Conservation (phyloP, 1,140 invertebrate species). For the Drosophila persimilis region DNA sequence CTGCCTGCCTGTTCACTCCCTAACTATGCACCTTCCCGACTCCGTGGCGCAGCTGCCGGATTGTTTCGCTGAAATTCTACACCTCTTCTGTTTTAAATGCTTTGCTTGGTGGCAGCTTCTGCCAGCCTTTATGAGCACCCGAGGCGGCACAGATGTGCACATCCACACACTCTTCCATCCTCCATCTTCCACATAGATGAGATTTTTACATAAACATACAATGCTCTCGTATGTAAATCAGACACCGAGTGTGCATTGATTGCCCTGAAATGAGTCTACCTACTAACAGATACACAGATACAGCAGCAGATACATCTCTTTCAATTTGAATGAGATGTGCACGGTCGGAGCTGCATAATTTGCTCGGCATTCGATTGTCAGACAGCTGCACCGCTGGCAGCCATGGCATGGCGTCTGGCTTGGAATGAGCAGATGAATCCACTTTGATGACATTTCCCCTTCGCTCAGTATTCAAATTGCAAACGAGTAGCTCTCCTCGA, state of each 20-base stretch:
- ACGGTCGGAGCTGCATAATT: slow-evolving; percentile 23
- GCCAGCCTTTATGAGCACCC: slow-evolving; percentile 39
- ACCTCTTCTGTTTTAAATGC: slow-evolving; percentile 52
- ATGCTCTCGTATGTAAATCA: slow-evolving; percentile 46
- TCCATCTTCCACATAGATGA: background rate
- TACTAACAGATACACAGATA: background rate
- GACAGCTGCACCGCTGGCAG: slow-evolving; percentile 36
- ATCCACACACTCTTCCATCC: background rate
- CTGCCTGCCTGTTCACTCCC: slow-evolving; percentile 25
- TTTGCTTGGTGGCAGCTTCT: slow-evolving; percentile 11
- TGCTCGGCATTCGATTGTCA: slow-evolving; percentile 7
- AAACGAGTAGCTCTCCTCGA: slow-evolving; percentile 6
- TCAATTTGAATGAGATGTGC: slow-evolving; percentile 10
- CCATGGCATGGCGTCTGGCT: slow-evolving; percentile 1
- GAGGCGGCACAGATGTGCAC: slow-evolving; percentile 37
- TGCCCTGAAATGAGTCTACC: slow-evolving; percentile 19
- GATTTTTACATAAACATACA: too few species aligned
- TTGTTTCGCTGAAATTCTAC: slow-evolving; percentile 33
- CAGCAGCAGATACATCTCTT: background rate
- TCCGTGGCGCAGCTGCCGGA: slow-evolving; percentile 19
- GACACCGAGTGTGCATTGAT: slow-evolving; percentile 33
- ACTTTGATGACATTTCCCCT: slow-evolving; percentile 16
- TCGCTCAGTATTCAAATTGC: slow-evolving; percentile 32
- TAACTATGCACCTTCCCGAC: background rate
- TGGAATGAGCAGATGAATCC: slow-evolving; percentile 33